phyloP scores from a whole-genome alignment of 2,888 invertebrate genomes.

The Operophtera brumata region DNA sequence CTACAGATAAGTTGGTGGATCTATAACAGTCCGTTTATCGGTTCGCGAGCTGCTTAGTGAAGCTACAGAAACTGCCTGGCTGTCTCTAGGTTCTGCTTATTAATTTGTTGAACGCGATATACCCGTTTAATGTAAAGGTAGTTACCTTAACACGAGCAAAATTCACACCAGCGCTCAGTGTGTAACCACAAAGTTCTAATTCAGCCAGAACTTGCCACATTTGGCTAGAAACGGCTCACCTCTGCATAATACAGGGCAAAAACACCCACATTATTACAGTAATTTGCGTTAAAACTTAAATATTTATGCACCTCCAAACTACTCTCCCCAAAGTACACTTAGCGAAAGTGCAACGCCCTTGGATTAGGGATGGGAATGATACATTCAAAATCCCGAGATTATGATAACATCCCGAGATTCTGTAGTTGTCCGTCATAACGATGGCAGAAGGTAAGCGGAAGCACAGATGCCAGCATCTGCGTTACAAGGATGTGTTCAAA shows the following conservation, averaged over 20 bases:
- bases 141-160: background rate
- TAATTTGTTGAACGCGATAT: too few species aligned
- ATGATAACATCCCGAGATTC: background rate
- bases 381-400: background rate
- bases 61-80: too few species aligned
- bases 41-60: too few species aligned
- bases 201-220: constrained; percentile 2
- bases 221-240: constrained; percentile 10
- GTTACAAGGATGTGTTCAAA: background rate
- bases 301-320: constrained; percentile 23
- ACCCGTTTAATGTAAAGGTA: too few species aligned
- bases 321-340: constrained; percentile 21
- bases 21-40: too few species aligned
- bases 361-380: constrained; percentile 14
- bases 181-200: constrained; percentile 8
- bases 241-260: constrained; percentile 17
- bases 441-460: too few species aligned
- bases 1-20: too few species aligned
- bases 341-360: constrained; percentile 25
- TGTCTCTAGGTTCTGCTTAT: too few species aligned
- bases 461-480: too few species aligned
- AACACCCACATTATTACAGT: constrained; percentile 19
- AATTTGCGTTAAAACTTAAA: constrained; percentile 21
- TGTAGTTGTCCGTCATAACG: too few species aligned
- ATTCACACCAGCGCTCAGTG: background rate